Base-by-base conservation (phyloP, 2,113 vertebrate genomes). In the Corythaixoides concolor region DNA sequence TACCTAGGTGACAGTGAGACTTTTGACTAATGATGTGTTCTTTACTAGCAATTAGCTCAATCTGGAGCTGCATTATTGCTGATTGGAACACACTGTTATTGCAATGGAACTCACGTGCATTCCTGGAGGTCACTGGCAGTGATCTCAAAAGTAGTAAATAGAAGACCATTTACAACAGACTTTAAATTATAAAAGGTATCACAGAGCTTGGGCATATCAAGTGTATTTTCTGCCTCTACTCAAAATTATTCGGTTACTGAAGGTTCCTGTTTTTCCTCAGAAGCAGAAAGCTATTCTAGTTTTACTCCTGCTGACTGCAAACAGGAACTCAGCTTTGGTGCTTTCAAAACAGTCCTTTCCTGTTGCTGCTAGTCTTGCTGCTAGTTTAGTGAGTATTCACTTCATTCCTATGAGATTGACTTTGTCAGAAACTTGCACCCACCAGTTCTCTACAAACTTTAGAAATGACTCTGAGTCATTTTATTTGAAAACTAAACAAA, bases 11-110 rank as follows among this genome's bases (percentile, higher is more conserved):
- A 33, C 7, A 45, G 16, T 66, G 55, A 77, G 21, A 72, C 6
- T 64, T 50, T 32, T 56, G 56, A 33, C 23, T 19, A 41, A 22
- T 52, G 30, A 11, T 0, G 0, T 24, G 12, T 28, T 19, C 33
- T 87, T 72, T 56, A 30, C 37, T 43, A 35, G 18, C 5, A 74
- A 45, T 74, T 78, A 30, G 3, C 32, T 93, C 39, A 56, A 6
- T 70, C 26, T 79, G n/a, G 13, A 85, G 15, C 35, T 84, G 23
- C 23, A 10, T 58, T 74, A 37, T 8, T 80, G 17, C 15, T 77
- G 9, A 23, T 60, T 87, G 50, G 35, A 77, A 45, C 13, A 17
- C 14, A 15, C 4, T 53, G 3, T 69, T 69, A 20, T 14, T 62
- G 17, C 23, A 62, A 85, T 63, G 18, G 30, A 88, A 15, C 16